Conservation (phyloP, 2,888 invertebrate species). For the Megastigmus dorsalis region DNA sequence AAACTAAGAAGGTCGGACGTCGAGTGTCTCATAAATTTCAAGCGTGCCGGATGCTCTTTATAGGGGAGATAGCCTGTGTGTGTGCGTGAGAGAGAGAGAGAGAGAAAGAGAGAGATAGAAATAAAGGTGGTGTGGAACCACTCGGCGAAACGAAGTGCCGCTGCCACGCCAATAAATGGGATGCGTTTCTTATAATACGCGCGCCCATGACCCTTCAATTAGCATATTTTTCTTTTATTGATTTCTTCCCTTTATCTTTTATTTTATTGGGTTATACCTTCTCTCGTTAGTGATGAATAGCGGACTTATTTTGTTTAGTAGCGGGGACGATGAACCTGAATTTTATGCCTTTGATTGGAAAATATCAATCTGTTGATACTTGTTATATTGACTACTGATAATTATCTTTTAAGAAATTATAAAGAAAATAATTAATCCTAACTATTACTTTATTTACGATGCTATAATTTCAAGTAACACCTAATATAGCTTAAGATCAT, state of each 20-base stretch:
- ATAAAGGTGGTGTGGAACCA: constrained; percentile 1
- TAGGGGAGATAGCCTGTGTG: too few species aligned
- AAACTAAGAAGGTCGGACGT: constrained; percentile 55
- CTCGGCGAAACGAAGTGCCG: constrained; percentile 40
- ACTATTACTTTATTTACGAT: too few species aligned
- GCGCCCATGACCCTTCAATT: constrained; percentile 51
- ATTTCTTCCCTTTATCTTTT: constrained; percentile 39
- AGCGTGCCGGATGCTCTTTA: constrained; percentile 53
- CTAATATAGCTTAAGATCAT: too few species aligned
- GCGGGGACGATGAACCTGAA: neutral
- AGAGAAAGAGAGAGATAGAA: constrained; percentile 1
- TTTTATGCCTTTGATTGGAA: neutral
- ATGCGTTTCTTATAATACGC: constrained; percentile 40
- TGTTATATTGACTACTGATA: too few species aligned
- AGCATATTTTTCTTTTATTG: constrained; percentile 53
- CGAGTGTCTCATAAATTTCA: constrained; percentile 58
- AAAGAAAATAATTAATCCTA: too few species aligned
- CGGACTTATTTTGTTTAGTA: neutral
- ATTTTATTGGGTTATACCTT: constrained; percentile 29
- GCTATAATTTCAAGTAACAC: too few species aligned
- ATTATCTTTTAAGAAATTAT: too few species aligned
- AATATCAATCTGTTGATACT: too few species aligned
- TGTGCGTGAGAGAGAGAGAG: constrained; percentile 2
- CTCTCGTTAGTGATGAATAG: constrained; percentile 7
- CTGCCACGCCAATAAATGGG: constrained; percentile 42